These are phyloP conservation scores for Potamarius usumacintae DNA, from an alignment of 2,113 vertebrate genomes.

Conservation along the genomic window DNA sequence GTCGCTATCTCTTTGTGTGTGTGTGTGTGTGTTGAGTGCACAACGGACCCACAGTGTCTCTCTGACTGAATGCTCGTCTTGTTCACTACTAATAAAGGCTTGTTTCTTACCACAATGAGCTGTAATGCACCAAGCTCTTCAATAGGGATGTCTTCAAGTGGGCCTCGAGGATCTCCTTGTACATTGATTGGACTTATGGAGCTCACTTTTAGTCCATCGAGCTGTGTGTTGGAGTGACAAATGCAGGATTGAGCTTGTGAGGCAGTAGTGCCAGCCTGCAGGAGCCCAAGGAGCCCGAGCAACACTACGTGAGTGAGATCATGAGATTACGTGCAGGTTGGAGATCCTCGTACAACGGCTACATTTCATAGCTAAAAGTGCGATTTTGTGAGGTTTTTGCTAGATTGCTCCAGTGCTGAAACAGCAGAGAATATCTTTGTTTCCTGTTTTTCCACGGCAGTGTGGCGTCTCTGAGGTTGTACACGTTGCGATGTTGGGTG, in stretches of 20 bases:
- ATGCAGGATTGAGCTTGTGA: constrained; percentile 9
- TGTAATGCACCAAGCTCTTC: constrained; percentile 56
- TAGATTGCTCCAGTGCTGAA: neutral
- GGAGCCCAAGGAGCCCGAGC: neutral
- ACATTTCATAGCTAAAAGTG: neutral
- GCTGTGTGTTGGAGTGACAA: neutral
- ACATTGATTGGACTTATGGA: constrained; percentile 50
- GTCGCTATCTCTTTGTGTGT: constrained; percentile 62
- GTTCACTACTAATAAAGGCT: constrained; percentile 68
- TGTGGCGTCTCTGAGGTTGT: constrained; percentile 57
- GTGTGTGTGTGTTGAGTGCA: constrained; percentile 56
- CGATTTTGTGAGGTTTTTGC: neutral
- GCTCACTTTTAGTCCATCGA: constrained; percentile 51
- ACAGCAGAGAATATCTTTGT: neutral
- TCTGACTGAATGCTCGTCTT: constrained; percentile 71
- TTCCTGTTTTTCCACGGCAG: constrained; percentile 51
- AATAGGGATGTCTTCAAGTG: constrained; percentile 52
- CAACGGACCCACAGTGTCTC: constrained; percentile 71
- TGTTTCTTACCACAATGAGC: constrained; percentile 55
- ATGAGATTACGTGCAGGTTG: neutral
- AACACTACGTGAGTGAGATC: constrained; percentile 15
- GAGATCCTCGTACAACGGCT: neutral
- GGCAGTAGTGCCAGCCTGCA: neutral
- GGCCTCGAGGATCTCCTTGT: constrained; percentile 61
- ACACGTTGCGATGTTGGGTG: constrained; percentile 46